Evolutionary conservation across 2,113 vertebrate species (phyloP).

Genomic region (Cryptomyrus ogoouensis): DNA sequence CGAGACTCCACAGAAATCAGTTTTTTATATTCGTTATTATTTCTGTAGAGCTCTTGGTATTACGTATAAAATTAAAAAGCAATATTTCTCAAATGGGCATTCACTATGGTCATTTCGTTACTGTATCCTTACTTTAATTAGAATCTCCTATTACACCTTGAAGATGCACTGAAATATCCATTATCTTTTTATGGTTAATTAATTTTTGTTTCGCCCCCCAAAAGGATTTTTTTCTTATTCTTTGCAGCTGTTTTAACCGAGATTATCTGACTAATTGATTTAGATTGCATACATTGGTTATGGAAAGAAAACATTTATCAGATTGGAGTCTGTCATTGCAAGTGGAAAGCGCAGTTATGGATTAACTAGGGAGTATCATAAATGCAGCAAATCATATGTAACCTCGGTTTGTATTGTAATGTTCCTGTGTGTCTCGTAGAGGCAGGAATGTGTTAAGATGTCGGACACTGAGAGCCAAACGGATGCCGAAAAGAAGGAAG

Average conservation of each 20-base stretch:
- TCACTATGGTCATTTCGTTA: background rate
- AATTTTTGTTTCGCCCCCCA: background rate
- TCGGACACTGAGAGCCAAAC: conserved; percentile 40
- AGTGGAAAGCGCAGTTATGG: background rate
- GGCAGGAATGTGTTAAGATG: conserved; percentile 54
- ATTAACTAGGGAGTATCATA: background rate
- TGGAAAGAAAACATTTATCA: background rate
- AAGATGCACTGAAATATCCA: background rate
- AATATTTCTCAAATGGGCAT: background rate
- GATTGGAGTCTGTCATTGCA: background rate
- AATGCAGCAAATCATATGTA: background rate
- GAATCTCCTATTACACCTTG: background rate
- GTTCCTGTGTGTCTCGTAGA: background rate
- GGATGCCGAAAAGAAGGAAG: conserved; percentile 10
- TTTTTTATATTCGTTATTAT: background rate
- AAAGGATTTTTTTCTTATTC: background rate
- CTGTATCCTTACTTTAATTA: background rate
- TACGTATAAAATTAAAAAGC: background rate
- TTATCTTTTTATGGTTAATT: background rate
- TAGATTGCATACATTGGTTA: background rate
- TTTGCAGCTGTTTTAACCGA: background rate
- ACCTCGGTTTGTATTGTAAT: background rate
- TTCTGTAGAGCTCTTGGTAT: background rate
- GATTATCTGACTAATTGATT: background rate
- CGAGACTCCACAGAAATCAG: background rate